Evolutionary conservation across 1,140 invertebrate genomes (phyloP), one percentile per base, ranked within the genome.

Genomic region (Drosophila santomea): DNA sequence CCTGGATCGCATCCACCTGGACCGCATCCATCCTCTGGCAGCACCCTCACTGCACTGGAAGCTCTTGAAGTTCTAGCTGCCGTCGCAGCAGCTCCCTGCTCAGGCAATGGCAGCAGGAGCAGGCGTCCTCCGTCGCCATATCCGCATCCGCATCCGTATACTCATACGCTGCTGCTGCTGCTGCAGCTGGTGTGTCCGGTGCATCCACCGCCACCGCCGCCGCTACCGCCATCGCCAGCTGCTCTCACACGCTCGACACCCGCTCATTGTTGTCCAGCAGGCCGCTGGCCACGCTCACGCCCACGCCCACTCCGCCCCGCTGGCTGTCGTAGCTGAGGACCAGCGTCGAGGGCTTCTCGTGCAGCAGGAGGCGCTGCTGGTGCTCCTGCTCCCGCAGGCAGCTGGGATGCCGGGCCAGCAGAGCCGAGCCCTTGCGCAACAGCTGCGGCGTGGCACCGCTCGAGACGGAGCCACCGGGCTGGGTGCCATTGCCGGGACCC

Each of bases 101-200:
- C 63, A 86, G 84, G 84, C 83, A 86, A 88, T 75, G 84, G 83
- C 83, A 86, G 79, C 83, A 86, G 75, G 84, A 77, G 63, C 83
- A 86, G 32, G 61, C 52, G 47, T 59, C 66, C 55, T 72, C 61
- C 17, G 61, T 25, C 38, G 57, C 62, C 45, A 77, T 44, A 58
- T 80, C 56, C 35, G 60, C 69, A 8, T 25, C 12, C 51, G 62
- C 74, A 15, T 61, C 36, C 14, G 23, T 3, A 20, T 20, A 7
- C 28, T 28, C 6, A 28, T 28, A 7, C 28, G 45, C 63, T 38
- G 50, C 35, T 23, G 58, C 35, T 15, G n/a, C 39, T 15, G 17
- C 43, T 20, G 17, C 17, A 17, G 17, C 17, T 17, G 17, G 17
- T 39, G 60, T 47, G 38, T 25, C 12, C 48, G 48, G 14, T 52